phyloP scores from a whole-genome alignment of 1,140 invertebrate genomes.

The Linepithema humile region DNA sequence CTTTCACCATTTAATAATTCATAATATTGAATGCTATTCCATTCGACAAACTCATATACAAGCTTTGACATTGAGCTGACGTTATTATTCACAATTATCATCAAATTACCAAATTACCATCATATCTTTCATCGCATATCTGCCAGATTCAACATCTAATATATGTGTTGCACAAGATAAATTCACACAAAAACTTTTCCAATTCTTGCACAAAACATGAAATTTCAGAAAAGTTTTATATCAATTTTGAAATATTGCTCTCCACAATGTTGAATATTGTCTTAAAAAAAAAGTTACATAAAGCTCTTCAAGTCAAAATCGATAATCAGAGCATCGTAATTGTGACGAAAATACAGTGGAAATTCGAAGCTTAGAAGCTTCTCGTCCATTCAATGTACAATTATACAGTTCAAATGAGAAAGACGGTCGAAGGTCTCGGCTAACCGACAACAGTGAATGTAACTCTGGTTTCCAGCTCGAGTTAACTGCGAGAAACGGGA shows the following conservation, averaged over 20 bases:
- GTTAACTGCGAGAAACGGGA: constrained; percentile 29
- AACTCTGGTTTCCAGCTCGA: constrained; percentile 28
- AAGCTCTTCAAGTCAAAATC: neutral
- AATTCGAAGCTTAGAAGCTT: neutral
- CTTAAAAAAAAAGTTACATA: neutral
- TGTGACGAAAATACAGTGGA: constrained; percentile 34
- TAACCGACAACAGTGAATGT: constrained; percentile 24
- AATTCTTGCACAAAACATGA: neutral
- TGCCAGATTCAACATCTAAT: neutral
- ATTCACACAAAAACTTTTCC: no score
- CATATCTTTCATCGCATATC: neutral
- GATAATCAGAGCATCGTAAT: neutral
- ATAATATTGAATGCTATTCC: no score
- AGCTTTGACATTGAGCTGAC: no score
- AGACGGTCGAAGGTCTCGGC: constrained; percentile 23
- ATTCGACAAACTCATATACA: no score
- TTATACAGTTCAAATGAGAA: constrained; percentile 28
- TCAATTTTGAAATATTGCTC: no score
- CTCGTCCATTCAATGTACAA: neutral
- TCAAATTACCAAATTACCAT: neutral
- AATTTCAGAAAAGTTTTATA: no score
- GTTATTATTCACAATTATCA: neutral
- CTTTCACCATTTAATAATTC: no score
- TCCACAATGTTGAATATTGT: no score
- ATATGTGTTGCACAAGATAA: neutral